Evolutionary conservation across 35 echinoderm and acorn worm genomes (phyloP), one percentile per base, ranked within the genome.

Genomic region (Apostichopus parvimensis): DNA sequence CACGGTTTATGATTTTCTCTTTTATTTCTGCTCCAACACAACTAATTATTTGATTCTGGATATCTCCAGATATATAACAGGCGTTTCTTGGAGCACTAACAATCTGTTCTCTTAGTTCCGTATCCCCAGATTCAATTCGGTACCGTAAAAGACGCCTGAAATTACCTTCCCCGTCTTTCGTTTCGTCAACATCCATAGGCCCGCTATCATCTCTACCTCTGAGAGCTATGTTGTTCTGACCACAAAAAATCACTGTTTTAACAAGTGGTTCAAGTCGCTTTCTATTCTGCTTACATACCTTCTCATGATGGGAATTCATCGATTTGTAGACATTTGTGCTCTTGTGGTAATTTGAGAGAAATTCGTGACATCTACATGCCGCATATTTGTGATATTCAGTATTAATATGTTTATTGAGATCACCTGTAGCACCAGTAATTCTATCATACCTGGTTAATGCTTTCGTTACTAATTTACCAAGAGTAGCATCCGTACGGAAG

Each of bases 281-380:
- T 17, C 21, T 14, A 75, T 75, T 75, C 21, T 75, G 14, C 71
- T 75, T 17, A 75, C 71, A 75, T 75, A 75, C 21, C 21, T 75
- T 14, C 14, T 21, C 14, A 75, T 75, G 14, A 21, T 21, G 14
- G 14, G 71, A 75, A 21, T 75, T 75, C 14, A 75, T 75, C 71
- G 71, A 75, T 21, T 75, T 75, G 71, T 75, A 75, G 71, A 75
- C 71, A 75, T 75, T 21, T 75, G 71, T 75, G 71, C 21, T 21
- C 71, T 75, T 75, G 21, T 21, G 14, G 21, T 21, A 21, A 75
- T 21, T 75, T 75, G 21, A 14, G 14, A 75, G 5, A 75, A 75
- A 75, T 75, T 75, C 71, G 5, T 75, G 71, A 21, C 71, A 75
- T 21, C 71, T 14, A 21, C 14, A 75, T 21, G 71, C 71, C 14